These are phyloP conservation scores for Tretioscincus oriximinensis DNA, from an alignment of 2,113 vertebrate species.

Conservation along the genomic window DNA sequence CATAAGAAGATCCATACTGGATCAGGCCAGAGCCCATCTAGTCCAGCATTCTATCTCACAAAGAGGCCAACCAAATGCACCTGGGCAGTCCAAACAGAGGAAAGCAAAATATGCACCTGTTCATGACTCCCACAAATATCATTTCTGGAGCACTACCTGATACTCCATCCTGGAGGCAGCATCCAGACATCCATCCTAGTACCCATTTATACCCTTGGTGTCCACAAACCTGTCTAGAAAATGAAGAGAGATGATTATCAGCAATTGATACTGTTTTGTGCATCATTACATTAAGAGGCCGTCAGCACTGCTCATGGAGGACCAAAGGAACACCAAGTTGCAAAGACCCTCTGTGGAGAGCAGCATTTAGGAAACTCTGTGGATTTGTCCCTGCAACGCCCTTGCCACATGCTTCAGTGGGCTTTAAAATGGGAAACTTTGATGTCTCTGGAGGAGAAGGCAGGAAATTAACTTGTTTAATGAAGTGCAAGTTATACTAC, in stretches of 20 bases:
- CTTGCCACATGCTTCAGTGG: slow-evolving; percentile 2
- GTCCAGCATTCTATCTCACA: too few species aligned
- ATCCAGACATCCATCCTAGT: too few species aligned
- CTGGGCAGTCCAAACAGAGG: too few species aligned
- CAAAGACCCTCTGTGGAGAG: background rate
- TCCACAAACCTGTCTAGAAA: too few species aligned
- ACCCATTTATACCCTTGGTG: too few species aligned
- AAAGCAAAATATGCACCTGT: too few species aligned
- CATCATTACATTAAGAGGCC: slow-evolving; percentile 1
- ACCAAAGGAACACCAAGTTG: background rate
- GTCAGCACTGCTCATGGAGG: slow-evolving; percentile 10
- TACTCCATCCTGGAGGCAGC: too few species aligned
- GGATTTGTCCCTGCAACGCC: slow-evolving; percentile 6
- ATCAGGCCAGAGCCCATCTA: too few species aligned
- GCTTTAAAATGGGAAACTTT: slow-evolving; percentile 24
- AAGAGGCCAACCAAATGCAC: too few species aligned
- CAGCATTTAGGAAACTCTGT: background rate
- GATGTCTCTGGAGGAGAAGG: slow-evolving; percentile 29
- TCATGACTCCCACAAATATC: too few species aligned
- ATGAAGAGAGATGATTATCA: background rate
- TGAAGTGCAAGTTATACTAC: slow-evolving; percentile 19
- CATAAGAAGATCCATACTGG: too few species aligned
- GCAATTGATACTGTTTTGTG: background rate
- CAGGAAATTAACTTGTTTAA: slow-evolving; percentile 40
- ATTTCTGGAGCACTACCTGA: too few species aligned